These are phyloP conservation scores for Hylaea fasciaria DNA, from an alignment of 2,888 invertebrate genomes.

Conservation along the genomic window DNA sequence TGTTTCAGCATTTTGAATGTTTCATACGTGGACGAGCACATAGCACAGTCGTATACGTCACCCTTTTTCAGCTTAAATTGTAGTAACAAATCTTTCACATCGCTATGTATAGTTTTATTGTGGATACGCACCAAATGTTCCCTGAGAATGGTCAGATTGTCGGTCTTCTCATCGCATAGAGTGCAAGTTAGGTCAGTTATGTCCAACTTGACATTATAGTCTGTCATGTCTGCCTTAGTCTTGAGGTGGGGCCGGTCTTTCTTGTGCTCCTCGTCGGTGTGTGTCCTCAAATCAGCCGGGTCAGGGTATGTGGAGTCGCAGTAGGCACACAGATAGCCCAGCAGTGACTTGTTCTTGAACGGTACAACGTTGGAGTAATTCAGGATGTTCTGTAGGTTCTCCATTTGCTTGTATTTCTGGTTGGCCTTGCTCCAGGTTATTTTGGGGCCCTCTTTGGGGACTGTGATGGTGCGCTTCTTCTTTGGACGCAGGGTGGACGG, in stretches of 20 bases:
- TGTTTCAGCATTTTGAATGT: conserved; percentile 78
- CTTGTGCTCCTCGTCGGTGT: conserved; percentile 55
- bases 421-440: conserved; percentile 21
- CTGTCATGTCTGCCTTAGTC: conserved; percentile 64
- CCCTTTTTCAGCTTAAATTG: conserved; percentile 74
- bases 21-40: conserved; percentile 70
- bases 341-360: conserved; percentile 65
- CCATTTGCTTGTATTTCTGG: conserved; percentile 56
- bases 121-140: conserved; percentile 65
- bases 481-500: conserved; percentile 48
- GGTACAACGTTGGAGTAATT: conserved; percentile 69
- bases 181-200: conserved; percentile 72
- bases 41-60: conserved; percentile 65
- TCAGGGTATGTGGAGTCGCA: conserved; percentile 66
- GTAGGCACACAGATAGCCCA: conserved; percentile 70
- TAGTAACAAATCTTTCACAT: conserved; percentile 71
- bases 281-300: conserved; percentile 62
- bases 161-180: conserved; percentile 50
- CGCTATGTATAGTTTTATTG: conserved; percentile 58
- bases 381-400: conserved; percentile 65
- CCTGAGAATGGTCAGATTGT: conserved; percentile 62
- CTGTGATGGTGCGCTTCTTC: conserved; percentile 47
- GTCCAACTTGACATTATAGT: conserved; percentile 72
- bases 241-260: conserved; percentile 60
- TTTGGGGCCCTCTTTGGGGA: conserved; percentile 34